Evolutionary conservation across 2,888 invertebrate genomes (phyloP).

Genomic region (Biston betularia): DNA sequence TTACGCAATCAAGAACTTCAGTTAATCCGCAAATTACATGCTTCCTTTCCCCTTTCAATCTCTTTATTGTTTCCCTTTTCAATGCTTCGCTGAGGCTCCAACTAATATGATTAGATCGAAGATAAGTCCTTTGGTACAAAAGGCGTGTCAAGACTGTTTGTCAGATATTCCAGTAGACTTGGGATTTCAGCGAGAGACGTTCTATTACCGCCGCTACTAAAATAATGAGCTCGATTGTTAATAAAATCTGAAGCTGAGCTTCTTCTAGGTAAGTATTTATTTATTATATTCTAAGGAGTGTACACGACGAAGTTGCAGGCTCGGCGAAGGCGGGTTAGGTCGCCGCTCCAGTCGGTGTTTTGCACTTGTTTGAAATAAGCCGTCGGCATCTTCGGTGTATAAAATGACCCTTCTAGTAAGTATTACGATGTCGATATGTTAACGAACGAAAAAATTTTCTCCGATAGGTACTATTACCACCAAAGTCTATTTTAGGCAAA

Average conservation of each 20-base stretch:
- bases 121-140: too few species aligned
- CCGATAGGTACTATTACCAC: neutral
- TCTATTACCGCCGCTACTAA: neutral
- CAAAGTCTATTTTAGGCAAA: neutral
- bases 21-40: too few species aligned
- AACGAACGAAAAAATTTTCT: constrained; percentile 23
- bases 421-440: constrained; percentile 17
- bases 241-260: constrained; percentile 21
- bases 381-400: neutral
- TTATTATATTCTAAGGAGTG: constrained; percentile 18
- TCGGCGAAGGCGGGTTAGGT: neutral
- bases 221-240: constrained; percentile 17
- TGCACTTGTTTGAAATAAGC: neutral
- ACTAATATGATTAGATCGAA: neutral
- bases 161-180: neutral
- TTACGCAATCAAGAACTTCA: neutral
- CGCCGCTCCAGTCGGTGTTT: neutral
- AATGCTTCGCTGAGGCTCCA: neutral
- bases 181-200: neutral
- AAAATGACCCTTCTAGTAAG: constrained; percentile 10
- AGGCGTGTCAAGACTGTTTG: neutral
- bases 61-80: too few species aligned
- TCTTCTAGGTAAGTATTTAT: constrained; percentile 33
- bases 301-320: neutral
- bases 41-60: too few species aligned